A percentile compares a stretch with the other conserved stretches of the same genome.
phyloP scores from a whole-genome alignment of 2,888 invertebrate genomes.

The Nephrotoma appendiculata region DNA sequence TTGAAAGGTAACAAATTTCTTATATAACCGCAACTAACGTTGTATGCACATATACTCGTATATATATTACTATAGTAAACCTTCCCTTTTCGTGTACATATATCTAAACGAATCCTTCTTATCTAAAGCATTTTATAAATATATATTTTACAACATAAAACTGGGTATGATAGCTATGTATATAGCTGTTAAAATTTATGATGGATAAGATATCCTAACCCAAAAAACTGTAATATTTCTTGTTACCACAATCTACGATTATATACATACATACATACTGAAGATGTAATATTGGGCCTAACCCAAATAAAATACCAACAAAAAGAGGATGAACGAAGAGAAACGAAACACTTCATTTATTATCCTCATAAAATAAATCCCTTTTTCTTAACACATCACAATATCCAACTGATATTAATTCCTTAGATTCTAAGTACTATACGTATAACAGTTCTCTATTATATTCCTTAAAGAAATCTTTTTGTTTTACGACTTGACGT shows the following conservation, averaged over 20 bases:
- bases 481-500: not conserved
- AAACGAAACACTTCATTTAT: not conserved
- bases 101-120: not conserved
- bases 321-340: not conserved
- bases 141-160: not conserved
- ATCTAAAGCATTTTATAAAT: not conserved
- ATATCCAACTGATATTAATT: not conserved
- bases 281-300: not conserved
- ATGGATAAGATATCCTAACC: not conserved
- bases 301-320: not conserved
- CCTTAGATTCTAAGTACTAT: not conserved
- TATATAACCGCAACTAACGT: not conserved
- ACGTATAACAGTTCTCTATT: not conserved
- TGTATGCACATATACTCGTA: no score
- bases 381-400: not conserved
- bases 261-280: not conserved
- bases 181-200: not conserved
- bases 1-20: not conserved
- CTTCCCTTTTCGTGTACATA: not conserved
- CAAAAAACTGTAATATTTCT: not conserved
- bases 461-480: not conserved
- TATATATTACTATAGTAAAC: not conserved
- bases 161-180: not conserved
- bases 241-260: not conserved
- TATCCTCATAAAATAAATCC: not conserved